Base-by-base conservation (phyloP, 35 echinoderm and acorn worm species). In the Amphiura filiformis region DNA sequence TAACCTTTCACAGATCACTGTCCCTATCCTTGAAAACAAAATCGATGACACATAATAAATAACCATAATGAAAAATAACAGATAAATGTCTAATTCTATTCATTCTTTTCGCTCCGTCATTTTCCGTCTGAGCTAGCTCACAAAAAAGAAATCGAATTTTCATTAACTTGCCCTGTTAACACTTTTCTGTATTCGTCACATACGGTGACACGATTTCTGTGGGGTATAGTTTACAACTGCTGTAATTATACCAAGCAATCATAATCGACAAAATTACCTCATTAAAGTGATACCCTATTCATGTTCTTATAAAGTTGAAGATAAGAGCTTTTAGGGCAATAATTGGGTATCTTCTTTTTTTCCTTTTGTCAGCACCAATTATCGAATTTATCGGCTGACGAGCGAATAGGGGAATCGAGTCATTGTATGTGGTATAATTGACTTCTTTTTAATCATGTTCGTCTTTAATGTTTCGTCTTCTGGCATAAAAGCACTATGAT, bases 111-210 rank as follows among this genome's bases (percentile, higher is more conserved):
- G n/a, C n/a, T n/a, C n/a, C n/a, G n/a, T n/a, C n/a, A 47, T 70
- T 70, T 70, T n/a, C 7, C 61, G 26, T 70, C 26, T 70, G 61
- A 23, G 26, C 61, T 13, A 70, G 7, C 15, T 11, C 7, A 18
- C 28, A 70, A 30, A 70, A 70, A 70, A 70, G 26, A 70, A 70
- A 70, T 70, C 61, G 61, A 70, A 70, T 70, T 70, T 70, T 70
- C 26, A 70, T n/a, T 70, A 52, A 7, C 44, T 52, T 11, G 28
- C 26, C 61, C 11, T 70, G 61, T n/a, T 5, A 70, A 4, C 15
- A 30, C 26, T 2, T 70, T 5, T 26, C 61, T 70, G 2, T 26
- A 70, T 18, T 70, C 61, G 61, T 11, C n/a, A 52, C 7, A 70
- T 13, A 70, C 2, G 61, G 61, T n/a, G 61, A 70, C 9, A 70